phyloP scores from a whole-genome alignment of 1,140 invertebrate genomes.

The Ganaspis sp. region DNA sequence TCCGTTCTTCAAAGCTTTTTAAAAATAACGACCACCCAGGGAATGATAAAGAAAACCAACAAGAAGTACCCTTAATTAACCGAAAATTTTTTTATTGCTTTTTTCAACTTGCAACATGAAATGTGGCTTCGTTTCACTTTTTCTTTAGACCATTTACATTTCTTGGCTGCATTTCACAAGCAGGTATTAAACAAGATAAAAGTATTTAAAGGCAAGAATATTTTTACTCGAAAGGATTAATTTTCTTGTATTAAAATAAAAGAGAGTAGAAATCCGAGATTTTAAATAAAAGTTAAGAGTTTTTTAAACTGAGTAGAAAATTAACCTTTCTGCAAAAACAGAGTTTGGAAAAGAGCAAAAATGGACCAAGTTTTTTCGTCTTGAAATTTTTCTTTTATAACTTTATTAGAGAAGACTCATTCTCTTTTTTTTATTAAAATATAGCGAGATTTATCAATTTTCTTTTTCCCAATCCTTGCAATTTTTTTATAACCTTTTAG shows the following conservation, averaged over 20 bases:
- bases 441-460: neutral
- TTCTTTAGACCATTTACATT: neutral
- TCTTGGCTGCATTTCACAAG: neutral
- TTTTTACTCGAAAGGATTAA: too few species aligned
- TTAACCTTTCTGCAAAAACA: too few species aligned
- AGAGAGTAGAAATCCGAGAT: too few species aligned
- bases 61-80: conserved; percentile 15
- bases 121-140: neutral
- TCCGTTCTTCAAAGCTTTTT: neutral
- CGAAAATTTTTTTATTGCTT: neutral
- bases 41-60: neutral
- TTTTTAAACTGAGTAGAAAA: too few species aligned
- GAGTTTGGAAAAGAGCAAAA: too few species aligned
- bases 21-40: neutral
- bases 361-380: too few species aligned
- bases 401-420: too few species aligned
- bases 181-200: neutral
- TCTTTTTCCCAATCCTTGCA: neutral
- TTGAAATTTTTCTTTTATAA: too few species aligned
- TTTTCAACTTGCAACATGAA: neutral
- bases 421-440: neutral
- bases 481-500: neutral
- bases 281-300: too few species aligned
- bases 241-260: too few species aligned
- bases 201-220: too few species aligned